A percentile compares a stretch with the other conserved stretches of the same genome.
These are phyloP conservation scores for Menidia menidia DNA, from an alignment of 2,797 vertebrate species.

Conservation along the genomic window DNA sequence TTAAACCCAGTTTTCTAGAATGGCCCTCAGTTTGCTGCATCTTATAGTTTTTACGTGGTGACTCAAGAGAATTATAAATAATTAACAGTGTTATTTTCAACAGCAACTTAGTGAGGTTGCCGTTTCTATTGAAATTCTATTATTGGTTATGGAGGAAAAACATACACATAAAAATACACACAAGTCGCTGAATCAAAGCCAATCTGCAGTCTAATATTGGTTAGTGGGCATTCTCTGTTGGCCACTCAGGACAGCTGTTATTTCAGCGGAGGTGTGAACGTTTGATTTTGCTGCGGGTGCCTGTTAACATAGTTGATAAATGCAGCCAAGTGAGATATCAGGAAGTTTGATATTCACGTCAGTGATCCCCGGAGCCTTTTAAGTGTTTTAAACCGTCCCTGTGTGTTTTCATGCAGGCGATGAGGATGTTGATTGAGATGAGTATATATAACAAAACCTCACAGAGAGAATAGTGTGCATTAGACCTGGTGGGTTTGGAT, in stretches of 20 bases:
- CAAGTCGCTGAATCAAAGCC: background rate
- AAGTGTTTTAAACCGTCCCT: constrained; percentile 47
- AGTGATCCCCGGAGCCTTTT: constrained; percentile 25
- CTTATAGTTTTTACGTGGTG: background rate
- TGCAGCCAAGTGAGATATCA: constrained; percentile 39
- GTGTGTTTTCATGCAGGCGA: constrained; percentile 37
- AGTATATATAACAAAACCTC: constrained; percentile 41
- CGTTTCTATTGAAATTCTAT: too few relatives aligned
- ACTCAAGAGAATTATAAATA: too few relatives aligned
- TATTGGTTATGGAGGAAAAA: too few relatives aligned
- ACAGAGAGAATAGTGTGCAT: constrained; percentile 28
- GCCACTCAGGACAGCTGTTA: background rate
- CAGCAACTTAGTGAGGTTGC: too few relatives aligned
- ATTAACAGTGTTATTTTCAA: too few relatives aligned
- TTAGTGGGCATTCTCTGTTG: background rate
- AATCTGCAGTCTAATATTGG: background rate
- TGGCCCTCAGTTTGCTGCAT: background rate
- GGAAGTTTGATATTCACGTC: constrained; percentile 57
- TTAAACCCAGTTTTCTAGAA: background rate
- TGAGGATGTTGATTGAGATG: constrained; percentile 18
- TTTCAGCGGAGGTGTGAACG: too few relatives aligned
- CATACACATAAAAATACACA: too few relatives aligned
- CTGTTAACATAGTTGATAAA: constrained; percentile 16
- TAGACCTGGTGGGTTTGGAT: constrained; percentile 14
- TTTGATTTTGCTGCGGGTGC: constrained; percentile 27